Evolutionary conservation across 2,888 invertebrate species (phyloP).

Genomic region (Agrotis ipsilon): DNA sequence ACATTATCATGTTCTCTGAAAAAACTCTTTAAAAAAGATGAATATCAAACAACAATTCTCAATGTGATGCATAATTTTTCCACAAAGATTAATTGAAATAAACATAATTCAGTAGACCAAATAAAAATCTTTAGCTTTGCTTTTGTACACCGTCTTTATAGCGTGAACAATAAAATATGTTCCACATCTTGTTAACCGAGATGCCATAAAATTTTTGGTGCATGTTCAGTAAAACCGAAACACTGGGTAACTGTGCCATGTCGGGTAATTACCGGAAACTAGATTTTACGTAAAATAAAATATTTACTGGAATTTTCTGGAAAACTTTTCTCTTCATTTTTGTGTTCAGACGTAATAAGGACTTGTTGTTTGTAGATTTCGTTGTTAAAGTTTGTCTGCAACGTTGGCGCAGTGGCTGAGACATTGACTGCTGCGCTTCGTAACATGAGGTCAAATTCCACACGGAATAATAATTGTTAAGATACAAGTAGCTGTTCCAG

Average conservation of each 20-base stretch:
- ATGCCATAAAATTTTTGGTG: conserved; percentile 52
- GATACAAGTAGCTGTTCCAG: no score
- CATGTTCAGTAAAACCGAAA: conserved; percentile 35
- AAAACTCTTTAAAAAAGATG: no score
- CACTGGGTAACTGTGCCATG: conserved; percentile 36
- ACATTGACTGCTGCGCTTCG: no score
- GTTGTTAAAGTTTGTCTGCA: background rate
- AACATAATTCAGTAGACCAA: conserved; percentile 30
- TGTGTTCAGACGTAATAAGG: background rate
- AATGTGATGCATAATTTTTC: no score
- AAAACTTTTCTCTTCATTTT: conserved; percentile 2
- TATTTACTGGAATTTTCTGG: conserved; percentile 4
- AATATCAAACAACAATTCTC: no score
- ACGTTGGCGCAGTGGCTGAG: no score
- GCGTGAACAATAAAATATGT: conserved; percentile 53
- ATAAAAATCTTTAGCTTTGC: conserved; percentile 19
- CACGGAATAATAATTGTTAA: no score
- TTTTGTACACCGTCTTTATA: conserved; percentile 30
- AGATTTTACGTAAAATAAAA: conserved; percentile 10
- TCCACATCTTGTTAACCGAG: conserved; percentile 29
- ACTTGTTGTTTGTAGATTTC: background rate
- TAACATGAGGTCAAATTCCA: no score
- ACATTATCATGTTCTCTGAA: no score
- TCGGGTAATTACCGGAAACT: conserved; percentile 18
- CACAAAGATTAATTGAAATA: conserved; percentile 22